Conservation (phyloP, 2,888 invertebrate genomes). For the Trachelus troglodyta region DNA sequence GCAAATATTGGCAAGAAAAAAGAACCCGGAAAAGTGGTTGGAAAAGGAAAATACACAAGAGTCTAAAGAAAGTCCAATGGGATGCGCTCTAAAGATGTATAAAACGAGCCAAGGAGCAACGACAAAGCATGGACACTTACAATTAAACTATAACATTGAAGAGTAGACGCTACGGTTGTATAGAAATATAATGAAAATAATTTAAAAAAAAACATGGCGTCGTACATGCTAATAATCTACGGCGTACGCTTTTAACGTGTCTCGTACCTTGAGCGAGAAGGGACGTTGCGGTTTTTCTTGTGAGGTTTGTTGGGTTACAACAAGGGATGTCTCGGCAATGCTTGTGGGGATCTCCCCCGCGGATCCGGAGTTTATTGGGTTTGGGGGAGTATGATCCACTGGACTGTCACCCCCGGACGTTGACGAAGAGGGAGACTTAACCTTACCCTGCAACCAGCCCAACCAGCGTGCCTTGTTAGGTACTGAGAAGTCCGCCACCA, state of each 20-base stretch:
- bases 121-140: background rate
- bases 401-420: conserved; percentile 65
- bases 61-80: background rate
- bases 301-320: conserved; percentile 56
- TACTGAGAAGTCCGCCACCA: conserved; percentile 59
- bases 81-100: background rate
- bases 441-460: conserved; percentile 67
- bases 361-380: conserved; percentile 59
- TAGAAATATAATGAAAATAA: conserved; percentile 34
- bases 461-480: conserved; percentile 63
- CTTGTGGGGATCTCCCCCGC: conserved; percentile 56
- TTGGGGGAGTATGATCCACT: conserved; percentile 60
- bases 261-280: conserved; percentile 72
- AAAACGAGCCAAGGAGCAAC: background rate
- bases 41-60: background rate
- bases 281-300: conserved; percentile 71
- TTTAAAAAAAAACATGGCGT: conserved; percentile 32
- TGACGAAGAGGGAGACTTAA: conserved; percentile 65
- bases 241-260: conserved; percentile 3
- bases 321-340: conserved; percentile 51
- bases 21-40: background rate
- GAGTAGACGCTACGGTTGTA: conserved; percentile 15
- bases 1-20: background rate
- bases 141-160: background rate
- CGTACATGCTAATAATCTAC: background rate